phyloP scores from a whole-genome alignment of 2,113 vertebrate species.

The Vanacampus margaritifer region DNA sequence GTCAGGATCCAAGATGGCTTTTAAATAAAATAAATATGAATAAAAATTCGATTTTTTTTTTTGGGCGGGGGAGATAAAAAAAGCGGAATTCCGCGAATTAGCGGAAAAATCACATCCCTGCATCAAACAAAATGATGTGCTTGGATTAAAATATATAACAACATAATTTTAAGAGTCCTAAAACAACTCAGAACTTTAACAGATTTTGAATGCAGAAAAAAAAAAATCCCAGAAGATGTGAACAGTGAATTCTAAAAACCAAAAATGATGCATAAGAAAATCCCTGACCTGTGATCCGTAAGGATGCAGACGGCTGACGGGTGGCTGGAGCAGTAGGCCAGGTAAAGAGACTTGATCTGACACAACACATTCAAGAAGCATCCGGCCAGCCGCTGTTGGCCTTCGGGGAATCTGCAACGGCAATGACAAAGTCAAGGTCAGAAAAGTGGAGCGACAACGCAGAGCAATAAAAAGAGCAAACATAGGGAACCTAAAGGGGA shows the following conservation, averaged over 20 bases:
- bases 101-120: neutral
- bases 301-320: constrained; percentile 90
- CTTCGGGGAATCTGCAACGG: constrained; percentile 79
- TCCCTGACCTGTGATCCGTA: constrained; percentile 89
- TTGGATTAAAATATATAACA: no score
- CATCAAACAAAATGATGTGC: no score
- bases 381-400: constrained; percentile 87
- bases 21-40: no score
- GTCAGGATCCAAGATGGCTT: no score
- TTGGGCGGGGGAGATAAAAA: no score
- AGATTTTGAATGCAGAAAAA: neutral
- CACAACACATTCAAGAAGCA: constrained; percentile 87
- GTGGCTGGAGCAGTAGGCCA: constrained; percentile 91
- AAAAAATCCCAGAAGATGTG: no score
- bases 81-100: no score
- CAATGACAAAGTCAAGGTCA: constrained; percentile 5
- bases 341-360: constrained; percentile 88
- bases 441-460: neutral
- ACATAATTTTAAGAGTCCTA: neutral
- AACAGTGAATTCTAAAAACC: no score
- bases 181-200: neutral
- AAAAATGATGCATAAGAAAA: no score
- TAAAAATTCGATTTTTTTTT: no score
- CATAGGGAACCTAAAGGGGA: neutral
- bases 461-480: constrained; percentile 1